phyloP scores from a whole-genome alignment of 2,113 vertebrate species.

The Poicephalus meyeri region DNA sequence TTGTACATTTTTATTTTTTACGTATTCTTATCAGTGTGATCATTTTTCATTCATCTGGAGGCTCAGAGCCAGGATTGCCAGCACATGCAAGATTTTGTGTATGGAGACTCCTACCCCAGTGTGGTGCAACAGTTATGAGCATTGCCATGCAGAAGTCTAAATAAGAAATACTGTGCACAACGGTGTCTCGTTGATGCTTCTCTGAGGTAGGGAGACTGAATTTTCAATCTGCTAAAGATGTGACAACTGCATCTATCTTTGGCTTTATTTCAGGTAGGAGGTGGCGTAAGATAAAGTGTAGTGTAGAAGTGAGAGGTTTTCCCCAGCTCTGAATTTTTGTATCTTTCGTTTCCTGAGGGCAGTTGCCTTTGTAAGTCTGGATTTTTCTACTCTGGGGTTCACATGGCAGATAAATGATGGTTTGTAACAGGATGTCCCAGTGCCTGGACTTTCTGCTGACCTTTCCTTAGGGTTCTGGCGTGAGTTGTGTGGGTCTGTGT shows the following conservation, averaged over 20 bases:
- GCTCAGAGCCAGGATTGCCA: background rate
- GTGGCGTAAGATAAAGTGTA: background rate
- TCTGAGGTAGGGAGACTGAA: background rate
- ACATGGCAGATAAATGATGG: accelerated
- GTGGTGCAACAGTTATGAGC: background rate
- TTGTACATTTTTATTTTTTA: background rate
- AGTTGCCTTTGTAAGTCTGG: accelerated
- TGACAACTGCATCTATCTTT: background rate
- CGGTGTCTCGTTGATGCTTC: background rate
- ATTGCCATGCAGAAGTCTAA: accelerated
- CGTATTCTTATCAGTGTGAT: background rate
- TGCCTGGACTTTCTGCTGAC: background rate
- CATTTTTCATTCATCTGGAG: background rate
- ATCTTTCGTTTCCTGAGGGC: background rate
- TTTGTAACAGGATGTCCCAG: background rate
- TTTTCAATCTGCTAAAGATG: background rate
- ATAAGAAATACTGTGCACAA: accelerated
- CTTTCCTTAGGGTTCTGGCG: background rate
- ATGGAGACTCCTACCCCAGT: background rate
- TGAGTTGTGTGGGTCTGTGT: background rate
- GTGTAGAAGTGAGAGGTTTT: background rate
- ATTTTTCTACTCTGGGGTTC: background rate
- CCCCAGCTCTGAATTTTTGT: background rate
- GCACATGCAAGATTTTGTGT: accelerated
- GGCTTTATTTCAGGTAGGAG: background rate